These are phyloP conservation scores for Tokudaia tokunoshimensis DNA, from an alignment of 2,797 vertebrate species.

Conservation along the genomic window DNA sequence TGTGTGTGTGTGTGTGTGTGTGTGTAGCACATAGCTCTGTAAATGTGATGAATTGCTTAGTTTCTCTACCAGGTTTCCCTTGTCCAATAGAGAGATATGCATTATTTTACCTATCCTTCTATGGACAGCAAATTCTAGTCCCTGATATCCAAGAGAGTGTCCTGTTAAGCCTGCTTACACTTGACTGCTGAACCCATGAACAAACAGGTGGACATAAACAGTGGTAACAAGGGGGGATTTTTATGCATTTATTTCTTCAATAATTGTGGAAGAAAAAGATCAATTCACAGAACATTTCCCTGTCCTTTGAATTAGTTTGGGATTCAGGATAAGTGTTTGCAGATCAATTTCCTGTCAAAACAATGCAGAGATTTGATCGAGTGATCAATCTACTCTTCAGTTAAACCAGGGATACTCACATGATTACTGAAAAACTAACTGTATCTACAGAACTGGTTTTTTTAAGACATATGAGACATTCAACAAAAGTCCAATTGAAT, in stretches of 20 bases:
- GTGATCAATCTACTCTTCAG: conserved; percentile 46
- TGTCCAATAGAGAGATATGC: neutral
- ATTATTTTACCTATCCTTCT: neutral
- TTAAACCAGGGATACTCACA: conserved; percentile 51
- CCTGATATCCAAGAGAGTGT: neutral
- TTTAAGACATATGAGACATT: neutral
- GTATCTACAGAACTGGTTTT: neutral
- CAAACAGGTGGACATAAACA: neutral
- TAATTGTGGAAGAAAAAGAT: neutral
- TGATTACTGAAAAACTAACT: conserved; percentile 42
- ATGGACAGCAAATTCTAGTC: neutral
- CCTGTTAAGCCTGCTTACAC: neutral
- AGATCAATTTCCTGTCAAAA: conserved; percentile 74
- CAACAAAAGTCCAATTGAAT: neutral
- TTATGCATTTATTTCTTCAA: neutral
- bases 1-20: too few species aligned
- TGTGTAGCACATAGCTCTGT: neutral
- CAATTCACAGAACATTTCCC: neutral
- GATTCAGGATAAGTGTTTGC: conserved; percentile 70
- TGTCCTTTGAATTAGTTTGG: conserved; percentile 39
- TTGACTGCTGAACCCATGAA: neutral
- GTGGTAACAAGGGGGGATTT: neutral
- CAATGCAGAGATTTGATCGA: conserved; percentile 54
- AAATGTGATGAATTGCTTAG: neutral
- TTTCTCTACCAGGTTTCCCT: neutral